Base-by-base conservation (phyloP, 1,140 invertebrate species). In the Pemphigus obesinymphae region DNA sequence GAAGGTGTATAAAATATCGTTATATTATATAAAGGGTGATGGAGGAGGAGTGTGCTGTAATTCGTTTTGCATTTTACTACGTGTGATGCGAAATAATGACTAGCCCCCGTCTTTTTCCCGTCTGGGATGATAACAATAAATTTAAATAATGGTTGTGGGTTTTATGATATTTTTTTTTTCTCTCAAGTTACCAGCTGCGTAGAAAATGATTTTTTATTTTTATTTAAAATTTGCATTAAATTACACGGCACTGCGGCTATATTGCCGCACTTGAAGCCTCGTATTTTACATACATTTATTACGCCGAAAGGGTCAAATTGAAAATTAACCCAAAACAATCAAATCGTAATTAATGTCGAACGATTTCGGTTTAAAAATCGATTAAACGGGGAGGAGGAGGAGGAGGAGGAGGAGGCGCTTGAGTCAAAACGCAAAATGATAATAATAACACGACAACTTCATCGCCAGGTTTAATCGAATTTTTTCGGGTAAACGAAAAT, bases 61-160 rank as follows among this genome's bases (percentile, higher is more conserved):
- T 78, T 78, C 76, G 50, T 63, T 80, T 80, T 61, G 50, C 76
- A 80, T 80, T 80, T 80, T 80, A 80, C 76, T 63, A 80, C 76
- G 76, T 61, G 76, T 80, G 76, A 80, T 63, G 76, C 26, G 76
- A n/a, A 80, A 63, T 80, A 80, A 80, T 80, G 76, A 80, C 76
- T 78, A 45, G 43, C 10, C 17, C 45, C 45, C 29, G 53, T 80
- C 53, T 61, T 80, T 80, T 80, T 80, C 55, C 53, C 55, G 76
- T 80, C 76, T 58, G 55, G 53, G 55, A 61, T 45, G 53, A 73
- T 73, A 73, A 80, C 53, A 61, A 45, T 80, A 61, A 61, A 80
- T 61, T 80, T 80, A 80, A 80, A 80, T 61, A 80, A 80, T 80
- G 76, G 76, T 78, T 26, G 73, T 40, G 48, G 55, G 34, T 63